These are phyloP conservation scores for Drosophila infuscata DNA, from an alignment of 2,888 invertebrate genomes.

Conservation along the genomic window DNA sequence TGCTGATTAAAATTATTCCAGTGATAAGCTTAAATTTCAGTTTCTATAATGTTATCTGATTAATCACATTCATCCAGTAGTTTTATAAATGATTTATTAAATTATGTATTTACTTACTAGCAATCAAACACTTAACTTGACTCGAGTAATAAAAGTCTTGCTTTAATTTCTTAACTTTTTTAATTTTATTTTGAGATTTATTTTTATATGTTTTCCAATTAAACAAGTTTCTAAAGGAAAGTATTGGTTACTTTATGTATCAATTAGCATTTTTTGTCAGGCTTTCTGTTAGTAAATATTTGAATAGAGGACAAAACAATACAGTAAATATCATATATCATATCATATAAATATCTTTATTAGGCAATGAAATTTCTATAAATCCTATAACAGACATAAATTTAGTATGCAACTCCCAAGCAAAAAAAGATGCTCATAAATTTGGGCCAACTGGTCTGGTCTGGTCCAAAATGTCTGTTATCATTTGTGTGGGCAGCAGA, in stretches of 20 bases:
- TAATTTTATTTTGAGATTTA: neutral
- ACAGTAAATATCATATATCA: neutral
- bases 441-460: neutral
- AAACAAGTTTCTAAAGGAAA: neutral
- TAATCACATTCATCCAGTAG: neutral
- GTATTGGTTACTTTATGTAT: neutral
- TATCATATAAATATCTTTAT: no score
- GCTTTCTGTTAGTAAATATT: neutral
- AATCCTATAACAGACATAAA: neutral
- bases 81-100: neutral
- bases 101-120: neutral
- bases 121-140: neutral
- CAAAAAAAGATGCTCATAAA: constrained; percentile 1
- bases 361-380: constrained; percentile 3
- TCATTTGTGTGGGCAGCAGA: constrained; percentile 25
- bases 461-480: neutral
- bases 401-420: neutral
- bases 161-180: neutral
- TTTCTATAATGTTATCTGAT: neutral
- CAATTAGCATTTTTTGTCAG: neutral
- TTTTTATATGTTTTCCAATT: neutral
- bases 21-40: neutral
- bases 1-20: neutral
- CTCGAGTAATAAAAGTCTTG: neutral
- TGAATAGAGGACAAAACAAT: neutral